Conservation (phyloP, 2,888 invertebrate species). For the Steinernema hermaphroditum region DNA sequence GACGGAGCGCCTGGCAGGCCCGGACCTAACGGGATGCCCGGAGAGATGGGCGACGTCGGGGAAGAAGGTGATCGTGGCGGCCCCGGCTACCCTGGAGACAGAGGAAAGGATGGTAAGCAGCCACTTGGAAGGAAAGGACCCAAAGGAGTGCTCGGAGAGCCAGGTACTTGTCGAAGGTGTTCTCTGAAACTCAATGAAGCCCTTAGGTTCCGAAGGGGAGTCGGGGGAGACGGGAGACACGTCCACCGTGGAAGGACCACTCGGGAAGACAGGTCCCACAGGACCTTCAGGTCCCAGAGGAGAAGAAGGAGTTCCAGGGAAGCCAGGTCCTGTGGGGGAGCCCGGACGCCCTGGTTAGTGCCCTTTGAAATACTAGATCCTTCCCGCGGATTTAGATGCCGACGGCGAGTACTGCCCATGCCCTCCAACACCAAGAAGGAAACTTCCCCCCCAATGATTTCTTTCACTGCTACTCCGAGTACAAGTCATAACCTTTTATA, state of each 20-base stretch:
- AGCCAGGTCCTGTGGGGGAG: background rate
- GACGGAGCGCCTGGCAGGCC: background rate
- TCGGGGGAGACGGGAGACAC: background rate
- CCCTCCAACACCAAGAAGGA: background rate
- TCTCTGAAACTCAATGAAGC: background rate
- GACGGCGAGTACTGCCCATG: constrained; percentile 11
- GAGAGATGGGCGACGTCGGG: background rate
- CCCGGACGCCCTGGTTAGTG: background rate
- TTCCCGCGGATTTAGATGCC: background rate
- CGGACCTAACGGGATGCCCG: background rate
- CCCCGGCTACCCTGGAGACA: constrained; percentile 1
- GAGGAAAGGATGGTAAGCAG: background rate
- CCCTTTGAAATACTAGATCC: background rate
- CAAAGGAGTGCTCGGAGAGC: background rate
- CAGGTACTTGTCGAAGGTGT: too few relatives aligned
- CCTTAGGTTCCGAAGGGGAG: background rate
- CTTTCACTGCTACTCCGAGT: background rate
- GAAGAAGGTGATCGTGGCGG: background rate
- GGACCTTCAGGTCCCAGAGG: background rate
- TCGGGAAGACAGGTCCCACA: background rate
- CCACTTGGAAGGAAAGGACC: background rate
- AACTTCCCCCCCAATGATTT: background rate
- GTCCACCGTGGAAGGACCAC: background rate
- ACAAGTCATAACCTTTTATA: too few relatives aligned
- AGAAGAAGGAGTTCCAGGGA: background rate